These are phyloP conservation scores for Pocillopora grandis DNA, from an alignment of 92 coral and sea anemone species.

Conservation along the genomic window DNA sequence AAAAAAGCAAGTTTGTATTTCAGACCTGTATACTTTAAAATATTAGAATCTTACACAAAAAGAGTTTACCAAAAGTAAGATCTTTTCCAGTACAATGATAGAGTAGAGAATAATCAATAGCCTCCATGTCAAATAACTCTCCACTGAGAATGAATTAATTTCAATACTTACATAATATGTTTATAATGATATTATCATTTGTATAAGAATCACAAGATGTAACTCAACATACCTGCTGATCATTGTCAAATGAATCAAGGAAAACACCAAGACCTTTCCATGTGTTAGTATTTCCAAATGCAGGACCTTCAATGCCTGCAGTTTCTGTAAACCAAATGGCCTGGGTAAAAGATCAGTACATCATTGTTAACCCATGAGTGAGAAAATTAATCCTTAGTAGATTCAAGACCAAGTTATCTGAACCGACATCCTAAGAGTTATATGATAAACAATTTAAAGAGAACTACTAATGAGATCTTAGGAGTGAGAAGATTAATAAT, in stretches of 20 bases:
- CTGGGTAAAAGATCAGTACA: conserved; percentile 36
- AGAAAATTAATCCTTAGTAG: no score
- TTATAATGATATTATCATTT: background rate
- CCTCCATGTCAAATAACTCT: background rate
- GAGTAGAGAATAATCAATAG: background rate
- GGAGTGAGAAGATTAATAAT: no score
- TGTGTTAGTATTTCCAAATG: conserved; percentile 85
- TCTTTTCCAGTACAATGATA: no score
- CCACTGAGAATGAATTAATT: no score
- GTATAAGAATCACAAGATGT: background rate
- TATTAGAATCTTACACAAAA: no score
- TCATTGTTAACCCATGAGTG: no score
- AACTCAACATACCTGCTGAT: conserved; percentile 77
- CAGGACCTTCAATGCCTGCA: conserved; percentile 83
- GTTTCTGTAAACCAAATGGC: conserved; percentile 90
- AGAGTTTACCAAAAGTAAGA: no score
- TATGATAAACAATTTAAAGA: no score
- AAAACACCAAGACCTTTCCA: conserved; percentile 97
- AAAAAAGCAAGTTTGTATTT: background rate
- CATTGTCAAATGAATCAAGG: conserved; percentile 98
- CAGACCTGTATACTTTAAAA: background rate
- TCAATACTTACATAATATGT: background rate
- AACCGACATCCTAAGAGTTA: no score
- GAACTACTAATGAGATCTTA: no score
- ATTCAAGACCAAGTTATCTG: no score